Conservation (phyloP, 1,140 invertebrate genomes). For the Phymorhynchus buccinoides region DNA sequence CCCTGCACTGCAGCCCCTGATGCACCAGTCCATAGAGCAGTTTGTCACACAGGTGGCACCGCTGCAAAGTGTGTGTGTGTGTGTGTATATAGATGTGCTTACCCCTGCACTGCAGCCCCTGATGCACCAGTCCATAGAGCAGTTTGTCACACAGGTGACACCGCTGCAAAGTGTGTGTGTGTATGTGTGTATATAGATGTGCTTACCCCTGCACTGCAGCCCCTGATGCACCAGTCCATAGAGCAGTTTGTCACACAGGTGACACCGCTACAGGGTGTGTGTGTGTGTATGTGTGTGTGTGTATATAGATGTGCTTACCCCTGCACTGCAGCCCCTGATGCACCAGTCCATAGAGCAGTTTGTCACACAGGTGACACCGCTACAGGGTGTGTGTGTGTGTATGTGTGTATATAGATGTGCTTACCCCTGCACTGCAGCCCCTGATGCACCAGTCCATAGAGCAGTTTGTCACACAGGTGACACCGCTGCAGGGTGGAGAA, state of each 20-base stretch:
- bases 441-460: constrained; percentile 82
- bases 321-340: constrained; percentile 84
- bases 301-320: constrained; percentile 76
- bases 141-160: too few species aligned
- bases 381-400: constrained; percentile 75
- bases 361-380: constrained; percentile 84
- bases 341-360: constrained; percentile 82
- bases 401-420: constrained; percentile 36
- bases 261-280: too few species aligned
- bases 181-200: too few species aligned
- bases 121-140: too few species aligned
- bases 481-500: constrained; percentile 82
- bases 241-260: too few species aligned
- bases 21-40: background rate
- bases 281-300: background rate
- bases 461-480: constrained; percentile 84
- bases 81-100: background rate
- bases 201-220: too few species aligned
- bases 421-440: constrained; percentile 84
- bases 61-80: background rate
- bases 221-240: too few species aligned
- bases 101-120: background rate
- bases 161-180: too few species aligned
- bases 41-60: too few species aligned
- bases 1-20: too few species aligned